Base-by-base conservation (phyloP, 2,113 vertebrate species). In the Ptilonorhynchus violaceus region DNA sequence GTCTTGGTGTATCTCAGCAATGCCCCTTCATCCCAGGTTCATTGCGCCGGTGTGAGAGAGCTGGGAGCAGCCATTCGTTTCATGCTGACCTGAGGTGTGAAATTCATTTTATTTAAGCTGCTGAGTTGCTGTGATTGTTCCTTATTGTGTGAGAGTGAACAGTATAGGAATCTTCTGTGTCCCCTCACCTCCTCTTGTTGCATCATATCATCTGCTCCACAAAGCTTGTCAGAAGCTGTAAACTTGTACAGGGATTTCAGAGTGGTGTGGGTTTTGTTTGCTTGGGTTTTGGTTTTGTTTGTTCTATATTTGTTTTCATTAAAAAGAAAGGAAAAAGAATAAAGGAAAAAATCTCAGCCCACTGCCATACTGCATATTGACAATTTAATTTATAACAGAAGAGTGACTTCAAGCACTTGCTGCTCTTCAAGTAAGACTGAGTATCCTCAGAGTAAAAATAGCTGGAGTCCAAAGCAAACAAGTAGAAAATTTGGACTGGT, bases 291-390 rank as follows among this genome's bases (percentile, higher is more conserved):
- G 0, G 8, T 10, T 42, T 74, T 13, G 2, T 3, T 23, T 28
- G 9, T 12, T 11, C 62, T 42, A 20, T 23, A 6, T 70, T 55
- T 74, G 17, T 24, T 59, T 81, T 59, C 15, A 28, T 42, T 41
- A 17, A 7, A 9, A 18, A 10, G 9, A 13, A 47, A 35, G 6
- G 17, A 9, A 8, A 5, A 15, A 39, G 7, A 1, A 19, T 11
- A 63, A 52, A 11, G 3, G 2, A 25, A 50, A 64, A 89, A 27
- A 10, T 0, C 59, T 63, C 30, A 79, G 6, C 9, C 24, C 14
- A 8, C 25, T 53, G 24, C 23, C 6, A 35, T 15, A 30, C 14
- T 49, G n/a, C 67, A 24, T 58, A 67, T 6, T 17, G 22, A 49
- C 21, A 50, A 14, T 30, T 78, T 49, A 63, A 49, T 10, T 83